Evolutionary conservation across 2,113 vertebrate genomes (phyloP), one percentile per base, ranked within the genome.

Genomic region (Reinhardtius hippoglossoides): DNA sequence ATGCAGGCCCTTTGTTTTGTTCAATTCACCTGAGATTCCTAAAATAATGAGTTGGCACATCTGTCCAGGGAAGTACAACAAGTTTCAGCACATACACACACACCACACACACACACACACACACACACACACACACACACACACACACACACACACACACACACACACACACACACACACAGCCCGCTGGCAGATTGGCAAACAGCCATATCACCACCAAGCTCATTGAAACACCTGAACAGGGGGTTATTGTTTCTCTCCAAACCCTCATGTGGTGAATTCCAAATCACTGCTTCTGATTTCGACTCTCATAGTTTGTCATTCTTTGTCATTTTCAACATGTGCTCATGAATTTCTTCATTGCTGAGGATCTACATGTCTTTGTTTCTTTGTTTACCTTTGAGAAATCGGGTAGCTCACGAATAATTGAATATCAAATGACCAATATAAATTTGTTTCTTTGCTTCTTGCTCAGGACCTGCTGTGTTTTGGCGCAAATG

Each of bases 201-300:
- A 42, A 62, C 57, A n/a, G 76, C 80, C 89, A 87, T 15, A 50
- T 83, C 31, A 69, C 44, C 60, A 57, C 87, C 72, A 72, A 78
- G 54, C 79, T 68, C 80, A 67, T 40, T n/a, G 60, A 40, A 31
- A 31, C 60, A 72, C 86, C 87, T 82, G 82, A 86, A 84, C 86
- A 87, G 84, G 89, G 87, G 88, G 86, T 81, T 84, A 81, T 92
- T 89, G 87, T 42, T 48, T 18, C 46, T 48, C 46, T 48, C 46
- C 46, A 48, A 48, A 18, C 46, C 16, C 46, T 48, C 46, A 48
- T 48, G 31, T 46, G 59, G 62, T 59, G 66, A 42, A 74, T 70
- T 20, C 57, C 18, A 31, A 21, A 16, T 71, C 46, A 72, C 63
- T 60, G 40, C 40, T 60, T 69, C 52, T 79, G 61, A 74, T 58